These are phyloP conservation scores for Automeris io DNA, from an alignment of 2,888 invertebrate genomes.

Conservation along the genomic window DNA sequence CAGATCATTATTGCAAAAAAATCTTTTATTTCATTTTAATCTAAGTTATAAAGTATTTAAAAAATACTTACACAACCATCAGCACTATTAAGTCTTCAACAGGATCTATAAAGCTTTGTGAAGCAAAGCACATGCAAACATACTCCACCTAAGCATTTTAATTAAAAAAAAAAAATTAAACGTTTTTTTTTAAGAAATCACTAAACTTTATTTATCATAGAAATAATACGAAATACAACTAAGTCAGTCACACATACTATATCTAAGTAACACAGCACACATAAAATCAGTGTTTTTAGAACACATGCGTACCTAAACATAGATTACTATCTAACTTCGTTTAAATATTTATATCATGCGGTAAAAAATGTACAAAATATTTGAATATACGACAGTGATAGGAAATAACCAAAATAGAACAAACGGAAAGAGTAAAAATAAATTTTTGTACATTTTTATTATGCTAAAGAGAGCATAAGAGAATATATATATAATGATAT, in stretches of 20 bases:
- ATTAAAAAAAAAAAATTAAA: conserved; percentile 1
- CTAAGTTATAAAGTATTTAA: conserved; percentile 16
- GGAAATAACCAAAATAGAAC: neutral
- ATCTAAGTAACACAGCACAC: conserved; percentile 37
- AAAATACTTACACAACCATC: conserved; percentile 35
- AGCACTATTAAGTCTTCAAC: conserved; percentile 14
- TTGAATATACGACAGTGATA: neutral
- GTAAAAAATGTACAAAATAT: neutral
- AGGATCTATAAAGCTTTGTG: conserved; percentile 35
- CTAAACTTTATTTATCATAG: conserved; percentile 43
- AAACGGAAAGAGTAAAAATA: neutral
- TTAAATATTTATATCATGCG: neutral
- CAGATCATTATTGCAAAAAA: too few species aligned
- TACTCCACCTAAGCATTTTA: conserved; percentile 10
- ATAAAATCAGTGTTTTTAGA: conserved; percentile 21
- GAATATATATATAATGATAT: neutral
- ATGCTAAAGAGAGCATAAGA: neutral
- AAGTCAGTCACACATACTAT: conserved; percentile 66
- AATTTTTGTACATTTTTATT: neutral
- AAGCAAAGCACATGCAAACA: conserved; percentile 50
- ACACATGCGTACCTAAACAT: conserved; percentile 23
- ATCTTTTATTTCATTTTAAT: conserved; percentile 8
- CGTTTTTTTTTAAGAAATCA: conserved; percentile 26
- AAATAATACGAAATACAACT: conserved; percentile 47
- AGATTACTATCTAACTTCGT: neutral